phyloP scores from a whole-genome alignment of 2,888 invertebrate species.

The Sarcophaga subvicina region DNA sequence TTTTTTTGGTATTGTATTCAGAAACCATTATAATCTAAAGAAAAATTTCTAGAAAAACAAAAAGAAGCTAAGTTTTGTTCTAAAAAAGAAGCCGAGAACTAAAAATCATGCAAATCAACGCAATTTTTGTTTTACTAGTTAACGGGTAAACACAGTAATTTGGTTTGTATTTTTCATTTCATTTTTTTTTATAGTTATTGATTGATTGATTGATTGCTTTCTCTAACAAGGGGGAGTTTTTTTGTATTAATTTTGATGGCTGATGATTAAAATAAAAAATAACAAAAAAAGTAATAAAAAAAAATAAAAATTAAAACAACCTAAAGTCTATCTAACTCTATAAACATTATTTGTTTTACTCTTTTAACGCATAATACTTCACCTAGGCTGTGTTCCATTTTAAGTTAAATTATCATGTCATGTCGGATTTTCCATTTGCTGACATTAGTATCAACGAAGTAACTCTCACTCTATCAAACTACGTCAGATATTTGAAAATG shows the following conservation, averaged over 20 bases:
- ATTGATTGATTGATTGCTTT: too few relatives aligned
- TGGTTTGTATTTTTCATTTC: conserved; percentile 24
- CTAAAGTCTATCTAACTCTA: background rate
- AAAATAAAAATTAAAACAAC: conserved; percentile 35
- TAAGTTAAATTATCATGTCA: too few relatives aligned
- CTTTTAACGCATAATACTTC: too few relatives aligned
- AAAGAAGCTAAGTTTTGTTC: conserved; percentile 36
- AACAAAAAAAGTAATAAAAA: conserved; percentile 31
- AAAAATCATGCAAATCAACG: conserved; percentile 64
- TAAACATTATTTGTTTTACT: background rate
- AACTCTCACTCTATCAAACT: too few relatives aligned
- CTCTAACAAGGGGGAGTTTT: conserved; percentile 43
- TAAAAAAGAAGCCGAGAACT: conserved; percentile 60
- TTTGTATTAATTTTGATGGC: conserved; percentile 78
- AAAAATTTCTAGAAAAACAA: conserved; percentile 38
- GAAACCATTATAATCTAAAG: background rate
- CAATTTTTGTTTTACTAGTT: conserved; percentile 15
- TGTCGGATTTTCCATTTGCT: too few relatives aligned
- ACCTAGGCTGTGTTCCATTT: too few relatives aligned
- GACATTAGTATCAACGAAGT: too few relatives aligned
- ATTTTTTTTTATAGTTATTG: conserved; percentile 15
- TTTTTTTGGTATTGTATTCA: background rate
- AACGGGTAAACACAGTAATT: conserved; percentile 37
- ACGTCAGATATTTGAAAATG: too few relatives aligned
- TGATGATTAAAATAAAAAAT: conserved; percentile 74